Conservation (phyloP, 1,140 invertebrate species). For the Cryptotermes secundus region DNA sequence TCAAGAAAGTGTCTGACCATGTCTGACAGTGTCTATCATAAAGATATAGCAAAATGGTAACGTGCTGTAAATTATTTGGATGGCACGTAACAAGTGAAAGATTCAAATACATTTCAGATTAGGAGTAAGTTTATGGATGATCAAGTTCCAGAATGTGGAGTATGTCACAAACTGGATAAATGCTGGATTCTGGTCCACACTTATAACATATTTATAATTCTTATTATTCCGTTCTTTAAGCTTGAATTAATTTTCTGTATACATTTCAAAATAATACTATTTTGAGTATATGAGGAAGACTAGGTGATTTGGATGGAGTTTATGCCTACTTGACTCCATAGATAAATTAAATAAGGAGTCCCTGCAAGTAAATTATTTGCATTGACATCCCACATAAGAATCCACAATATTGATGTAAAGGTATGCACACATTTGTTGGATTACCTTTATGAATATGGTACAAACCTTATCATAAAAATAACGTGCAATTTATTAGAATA, state of each 20-base stretch:
- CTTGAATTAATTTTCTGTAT: neutral
- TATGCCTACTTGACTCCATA: no score
- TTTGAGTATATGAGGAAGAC: neutral
- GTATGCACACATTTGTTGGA: no score
- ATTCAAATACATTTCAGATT: neutral
- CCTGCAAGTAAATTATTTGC: no score
- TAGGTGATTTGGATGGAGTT: neutral
- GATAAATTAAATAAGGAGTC: no score
- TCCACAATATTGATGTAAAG: no score
- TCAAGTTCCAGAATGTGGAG: no score
- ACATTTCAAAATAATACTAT: neutral
- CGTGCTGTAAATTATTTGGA: neutral
- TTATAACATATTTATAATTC: neutral
- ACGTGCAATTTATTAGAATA: no score
- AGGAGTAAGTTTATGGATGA: no score
- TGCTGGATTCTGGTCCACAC: neutral
- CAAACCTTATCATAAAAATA: no score
- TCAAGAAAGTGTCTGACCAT: neutral
- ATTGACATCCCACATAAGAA: no score
- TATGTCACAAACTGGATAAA: neutral
- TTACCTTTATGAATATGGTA: no score
- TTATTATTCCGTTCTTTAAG: neutral
- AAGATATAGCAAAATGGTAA: neutral
- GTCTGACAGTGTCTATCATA: neutral
- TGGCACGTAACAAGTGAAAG: neutral